Evolutionary conservation across 2,113 vertebrate species (phyloP).

Genomic region (Microtus pennsylvanicus): DNA sequence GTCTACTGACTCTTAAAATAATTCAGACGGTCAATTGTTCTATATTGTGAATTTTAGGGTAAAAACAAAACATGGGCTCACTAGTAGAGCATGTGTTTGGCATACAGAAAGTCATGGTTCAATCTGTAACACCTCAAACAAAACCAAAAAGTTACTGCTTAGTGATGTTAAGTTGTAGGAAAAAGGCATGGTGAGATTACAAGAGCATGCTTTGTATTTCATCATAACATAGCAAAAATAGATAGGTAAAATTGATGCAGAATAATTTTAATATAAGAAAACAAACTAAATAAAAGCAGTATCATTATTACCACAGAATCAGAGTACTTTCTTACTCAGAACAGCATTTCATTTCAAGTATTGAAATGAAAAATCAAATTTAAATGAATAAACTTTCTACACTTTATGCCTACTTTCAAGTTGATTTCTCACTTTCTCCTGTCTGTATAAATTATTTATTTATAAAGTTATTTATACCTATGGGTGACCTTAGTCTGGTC

Average conservation of each 20-base stretch:
- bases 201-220: constrained; percentile 10
- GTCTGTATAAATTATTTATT: neutral
- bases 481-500: neutral
- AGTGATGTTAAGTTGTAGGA: neutral
- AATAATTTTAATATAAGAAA: neutral
- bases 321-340: neutral
- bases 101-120: neutral
- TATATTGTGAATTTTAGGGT: neutral
- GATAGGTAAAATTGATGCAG: constrained; percentile 3
- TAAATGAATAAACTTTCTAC: neutral
- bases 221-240: neutral
- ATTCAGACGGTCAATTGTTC: neutral
- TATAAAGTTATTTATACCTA: neutral
- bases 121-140: neutral
- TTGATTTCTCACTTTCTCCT: constrained; percentile 29
- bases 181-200: neutral
- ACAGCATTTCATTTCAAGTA: neutral
- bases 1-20: neutral
- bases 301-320: neutral
- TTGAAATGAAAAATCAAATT: constrained; percentile 29
- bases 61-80: constrained; percentile 23
- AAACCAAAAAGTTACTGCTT: neutral
- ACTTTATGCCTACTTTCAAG: neutral
- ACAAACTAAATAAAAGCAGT: neutral
- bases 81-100: neutral